phyloP scores from a whole-genome alignment of 2,113 vertebrate species.

The cattle (Bos taurus) region ARS-UCD2.0 NC_037356.1:16886501-16887000 shows the following conservation, averaged over 20 bases:
- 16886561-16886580: conserved; percentile 80
- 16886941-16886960: background rate
- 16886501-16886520: conserved; percentile 56
- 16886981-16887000: background rate
- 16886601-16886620: conserved; percentile 68
- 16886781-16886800: background rate
- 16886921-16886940: background rate
- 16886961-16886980: background rate
- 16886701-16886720: conserved; percentile 61
- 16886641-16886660: conserved; percentile 73
- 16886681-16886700: conserved; percentile 60
- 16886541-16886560: conserved; percentile 70
- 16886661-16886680: conserved; percentile 73
- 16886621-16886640: conserved; percentile 64
- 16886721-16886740: conserved; percentile 2
- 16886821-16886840: background rate
- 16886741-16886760: background rate
- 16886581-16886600: conserved; percentile 78
- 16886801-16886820: background rate
- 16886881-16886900: background rate
- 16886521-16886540: conserved; percentile 61
- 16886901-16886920: background rate
- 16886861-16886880: background rate
- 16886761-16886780: background rate
- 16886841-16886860: background rate